A percentile compares a stretch with the other conserved stretches of the same genome.
Conservation (phyloP, 2,797 vertebrate species). For the Helicolenus hilgendorfi region DNA sequence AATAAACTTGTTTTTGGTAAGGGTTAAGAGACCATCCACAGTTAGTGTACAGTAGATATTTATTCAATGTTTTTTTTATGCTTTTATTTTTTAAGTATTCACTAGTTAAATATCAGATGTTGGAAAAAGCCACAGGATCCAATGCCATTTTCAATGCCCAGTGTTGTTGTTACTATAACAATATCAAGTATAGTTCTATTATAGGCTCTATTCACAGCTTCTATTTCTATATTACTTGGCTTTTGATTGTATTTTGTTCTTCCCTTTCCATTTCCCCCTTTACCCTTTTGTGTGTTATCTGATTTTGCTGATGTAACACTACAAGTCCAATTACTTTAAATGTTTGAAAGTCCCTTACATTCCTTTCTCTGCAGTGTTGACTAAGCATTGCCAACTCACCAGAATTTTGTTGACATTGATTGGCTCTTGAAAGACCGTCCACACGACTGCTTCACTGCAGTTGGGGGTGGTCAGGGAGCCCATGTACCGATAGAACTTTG, state of each 20-base stretch:
- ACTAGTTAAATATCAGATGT: no score
- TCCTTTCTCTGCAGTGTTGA: not conserved
- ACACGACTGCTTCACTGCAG: conserved; percentile 77
- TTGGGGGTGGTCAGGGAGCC: conserved; percentile 85
- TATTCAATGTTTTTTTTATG: no score
- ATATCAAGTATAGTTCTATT: not conserved
- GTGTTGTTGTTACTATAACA: not conserved
- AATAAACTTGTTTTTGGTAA: no score
- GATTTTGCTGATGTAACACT: not conserved
- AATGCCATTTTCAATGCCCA: not conserved
- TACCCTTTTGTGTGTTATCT: not conserved
- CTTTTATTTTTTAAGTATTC: no score
- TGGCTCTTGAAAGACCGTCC: conserved; percentile 85
- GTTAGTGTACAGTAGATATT: no score
- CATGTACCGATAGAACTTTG: conserved; percentile 81
- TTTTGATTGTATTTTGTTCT: not conserved
- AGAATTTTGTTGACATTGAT: conserved; percentile 69
- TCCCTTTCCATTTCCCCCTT: not conserved
- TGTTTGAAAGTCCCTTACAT: not conserved
- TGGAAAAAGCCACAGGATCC: no score
- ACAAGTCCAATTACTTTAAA: not conserved
- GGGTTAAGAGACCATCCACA: no score
- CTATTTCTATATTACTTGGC: not conserved
- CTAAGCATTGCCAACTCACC: conserved; percentile 57
- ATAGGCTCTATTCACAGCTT: not conserved